These are phyloP conservation scores for Macaria liturata DNA, from an alignment of 2,888 invertebrate genomes.

Conservation along the genomic window DNA sequence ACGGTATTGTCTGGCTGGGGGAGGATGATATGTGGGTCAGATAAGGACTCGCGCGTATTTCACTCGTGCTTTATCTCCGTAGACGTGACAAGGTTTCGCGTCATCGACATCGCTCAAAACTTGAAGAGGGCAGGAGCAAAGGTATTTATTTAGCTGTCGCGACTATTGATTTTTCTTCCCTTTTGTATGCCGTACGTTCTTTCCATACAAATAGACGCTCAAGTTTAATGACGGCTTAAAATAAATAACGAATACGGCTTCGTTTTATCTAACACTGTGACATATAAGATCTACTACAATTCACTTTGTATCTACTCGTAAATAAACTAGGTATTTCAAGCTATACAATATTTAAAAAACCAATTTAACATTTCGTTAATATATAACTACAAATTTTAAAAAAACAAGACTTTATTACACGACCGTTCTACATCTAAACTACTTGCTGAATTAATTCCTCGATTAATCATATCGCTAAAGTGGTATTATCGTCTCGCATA, in stretches of 20 bases:
- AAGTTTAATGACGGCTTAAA: slow-evolving; percentile 3
- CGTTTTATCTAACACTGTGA: not conserved
- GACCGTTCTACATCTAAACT: not conserved
- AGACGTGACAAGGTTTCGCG: slow-evolving; percentile 34
- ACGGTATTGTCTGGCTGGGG: slow-evolving; percentile 40
- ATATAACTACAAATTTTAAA: not conserved
- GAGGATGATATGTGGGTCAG: slow-evolving; percentile 42
- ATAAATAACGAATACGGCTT: not conserved
- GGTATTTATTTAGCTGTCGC: slow-evolving; percentile 19
- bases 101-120: slow-evolving; percentile 28
- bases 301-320: too few species aligned
- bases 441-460: slow-evolving; percentile 1
- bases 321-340: not conserved
- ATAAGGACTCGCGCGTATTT: slow-evolving; percentile 44
- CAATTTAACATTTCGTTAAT: not conserved
- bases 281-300: not conserved
- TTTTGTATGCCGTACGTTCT: slow-evolving; percentile 11
- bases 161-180: slow-evolving; percentile 22
- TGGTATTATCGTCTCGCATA: slow-evolving; percentile 12
- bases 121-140: slow-evolving; percentile 17
- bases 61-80: slow-evolving; percentile 44
- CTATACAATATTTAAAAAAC: not conserved
- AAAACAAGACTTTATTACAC: not conserved
- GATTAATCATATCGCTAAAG: slow-evolving; percentile 18
- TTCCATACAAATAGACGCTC: slow-evolving; percentile 10